Conservation (phyloP, 1,140 invertebrate species). For the Magallana angulata region DNA sequence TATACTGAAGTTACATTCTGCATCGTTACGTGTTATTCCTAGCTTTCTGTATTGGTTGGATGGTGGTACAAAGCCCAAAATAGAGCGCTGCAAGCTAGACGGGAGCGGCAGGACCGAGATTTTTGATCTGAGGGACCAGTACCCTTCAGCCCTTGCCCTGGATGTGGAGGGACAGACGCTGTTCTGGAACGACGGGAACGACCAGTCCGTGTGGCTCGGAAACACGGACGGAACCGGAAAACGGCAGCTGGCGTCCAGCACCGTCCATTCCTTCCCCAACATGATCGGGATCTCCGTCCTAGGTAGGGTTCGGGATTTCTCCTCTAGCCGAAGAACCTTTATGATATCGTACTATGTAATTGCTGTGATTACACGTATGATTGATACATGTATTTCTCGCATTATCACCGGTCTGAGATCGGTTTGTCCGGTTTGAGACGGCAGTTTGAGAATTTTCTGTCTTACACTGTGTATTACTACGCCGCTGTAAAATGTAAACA, state of each 20-base stretch:
- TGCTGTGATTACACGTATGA: background rate
- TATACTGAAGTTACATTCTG: too few relatives aligned
- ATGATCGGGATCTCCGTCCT: background rate
- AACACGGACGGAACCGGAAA: background rate
- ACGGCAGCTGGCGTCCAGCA: background rate
- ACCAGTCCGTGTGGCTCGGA: conserved; percentile 3
- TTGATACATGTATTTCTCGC: background rate
- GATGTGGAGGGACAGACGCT: conserved; percentile 4
- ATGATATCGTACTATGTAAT: background rate
- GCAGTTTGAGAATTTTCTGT: too few relatives aligned
- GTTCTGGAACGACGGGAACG: conserved; percentile 19
- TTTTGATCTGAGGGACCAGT: background rate
- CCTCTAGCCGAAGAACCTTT: too few relatives aligned
- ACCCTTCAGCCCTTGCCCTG: background rate
- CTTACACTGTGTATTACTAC: too few relatives aligned
- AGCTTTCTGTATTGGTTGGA: conserved; percentile 27
- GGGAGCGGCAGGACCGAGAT: background rate
- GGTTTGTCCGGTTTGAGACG: too few relatives aligned
- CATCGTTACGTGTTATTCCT: background rate
- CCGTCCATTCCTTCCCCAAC: background rate
- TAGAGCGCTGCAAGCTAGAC: conserved; percentile 20
- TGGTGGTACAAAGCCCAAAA: background rate
- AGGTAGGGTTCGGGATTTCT: background rate
- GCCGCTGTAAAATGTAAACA: too few relatives aligned
- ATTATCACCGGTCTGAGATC: too few relatives aligned